These are phyloP conservation scores for Microdon myrmicae DNA, from an alignment of 2,888 invertebrate species.

Conservation along the genomic window DNA sequence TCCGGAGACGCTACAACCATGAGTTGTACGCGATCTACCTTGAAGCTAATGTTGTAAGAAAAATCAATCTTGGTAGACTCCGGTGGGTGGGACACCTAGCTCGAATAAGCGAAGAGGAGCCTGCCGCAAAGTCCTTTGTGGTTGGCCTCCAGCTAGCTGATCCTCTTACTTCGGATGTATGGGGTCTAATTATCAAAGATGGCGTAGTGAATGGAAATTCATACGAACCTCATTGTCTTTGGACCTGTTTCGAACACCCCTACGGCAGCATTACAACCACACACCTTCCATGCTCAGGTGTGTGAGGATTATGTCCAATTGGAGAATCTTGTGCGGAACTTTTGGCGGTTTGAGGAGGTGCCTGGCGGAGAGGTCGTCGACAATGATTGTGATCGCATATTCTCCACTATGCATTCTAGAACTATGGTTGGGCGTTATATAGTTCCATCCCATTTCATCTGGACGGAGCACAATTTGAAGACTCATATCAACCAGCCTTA, in stretches of 20 bases:
- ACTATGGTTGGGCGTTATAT: too few species aligned
- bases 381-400: slow-evolving; percentile 2
- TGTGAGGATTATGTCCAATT: slow-evolving; percentile 4
- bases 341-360: slow-evolving; percentile 29
- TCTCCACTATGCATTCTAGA: too few species aligned
- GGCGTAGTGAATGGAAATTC: slow-evolving; percentile 6
- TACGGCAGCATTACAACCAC: background rate
- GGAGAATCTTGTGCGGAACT: slow-evolving; percentile 23
- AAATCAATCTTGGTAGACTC: too few species aligned
- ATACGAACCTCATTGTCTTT: slow-evolving; percentile 20
- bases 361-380: background rate
- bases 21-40: too few species aligned
- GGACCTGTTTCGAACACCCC: slow-evolving; percentile 7
- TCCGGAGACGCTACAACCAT: too few species aligned
- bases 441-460: too few species aligned
- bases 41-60: too few species aligned
- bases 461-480: too few species aligned
- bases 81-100: too few species aligned
- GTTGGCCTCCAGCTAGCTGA: background rate
- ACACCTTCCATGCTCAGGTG: background rate
- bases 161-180: slow-evolving; percentile 7
- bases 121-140: too few species aligned
- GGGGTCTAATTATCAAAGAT: slow-evolving; percentile 11
- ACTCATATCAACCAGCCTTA: too few species aligned
- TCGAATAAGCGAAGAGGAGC: too few species aligned